A percentile compares a stretch with the other conserved stretches of the same genome.
Evolutionary conservation across 1,140 invertebrate genomes (phyloP).

Genomic region (Drosophila grimshawi): DNA sequence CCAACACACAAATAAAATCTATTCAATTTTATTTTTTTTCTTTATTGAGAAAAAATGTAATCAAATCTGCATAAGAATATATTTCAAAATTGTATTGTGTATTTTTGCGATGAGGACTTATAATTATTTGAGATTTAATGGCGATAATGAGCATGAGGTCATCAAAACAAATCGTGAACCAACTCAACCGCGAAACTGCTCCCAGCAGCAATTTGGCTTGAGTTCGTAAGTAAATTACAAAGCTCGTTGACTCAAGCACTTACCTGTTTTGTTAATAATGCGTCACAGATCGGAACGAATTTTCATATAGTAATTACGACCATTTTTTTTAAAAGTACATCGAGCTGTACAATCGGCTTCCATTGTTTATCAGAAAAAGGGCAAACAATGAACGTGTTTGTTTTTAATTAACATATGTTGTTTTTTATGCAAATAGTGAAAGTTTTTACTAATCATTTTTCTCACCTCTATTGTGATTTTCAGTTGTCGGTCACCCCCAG

Average conservation of each 20-base stretch:
- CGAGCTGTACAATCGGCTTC: conserved; percentile 1
- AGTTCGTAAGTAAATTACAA: conserved; percentile 19
- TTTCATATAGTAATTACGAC: conserved; percentile 1
- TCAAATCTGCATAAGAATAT: not conserved
- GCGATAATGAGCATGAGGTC: conserved; percentile 9
- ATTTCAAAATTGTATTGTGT: not conserved
- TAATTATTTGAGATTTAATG: not conserved
- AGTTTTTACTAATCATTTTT: conserved; percentile 26
- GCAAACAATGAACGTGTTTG: conserved; percentile 25
- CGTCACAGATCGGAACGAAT: conserved; percentile 22
- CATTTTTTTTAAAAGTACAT: not conserved
- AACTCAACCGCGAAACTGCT: conserved; percentile 19
- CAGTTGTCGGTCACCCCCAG: conserved; percentile 70
- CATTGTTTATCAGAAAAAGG: conserved; percentile 32
- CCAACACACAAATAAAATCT: no score
- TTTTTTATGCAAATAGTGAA: conserved; percentile 45
- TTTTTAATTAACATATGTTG: not conserved
- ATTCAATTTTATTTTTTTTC: no score
- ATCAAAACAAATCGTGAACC: conserved; percentile 13
- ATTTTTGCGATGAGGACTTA: not conserved
- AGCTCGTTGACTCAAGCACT: conserved; percentile 25
- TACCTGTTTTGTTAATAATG: conserved; percentile 1
- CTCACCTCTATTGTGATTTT: conserved; percentile 34
- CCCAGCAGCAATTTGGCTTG: not conserved
- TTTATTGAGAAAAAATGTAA: not conserved